Base-by-base conservation (phyloP, 2,888 invertebrate species). In the Perithous albicinctus region DNA sequence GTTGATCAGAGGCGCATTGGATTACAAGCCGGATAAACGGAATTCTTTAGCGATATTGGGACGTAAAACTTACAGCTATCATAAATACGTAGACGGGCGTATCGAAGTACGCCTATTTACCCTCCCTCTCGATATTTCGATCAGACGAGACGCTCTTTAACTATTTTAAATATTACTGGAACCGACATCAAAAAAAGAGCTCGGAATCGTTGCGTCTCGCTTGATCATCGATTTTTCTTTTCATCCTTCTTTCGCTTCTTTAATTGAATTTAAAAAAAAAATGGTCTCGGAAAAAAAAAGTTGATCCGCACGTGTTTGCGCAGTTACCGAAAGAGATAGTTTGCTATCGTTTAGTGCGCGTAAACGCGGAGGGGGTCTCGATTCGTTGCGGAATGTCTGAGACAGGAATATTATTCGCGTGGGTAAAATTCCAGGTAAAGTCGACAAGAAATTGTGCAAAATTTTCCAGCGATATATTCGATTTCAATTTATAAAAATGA, bases 81-180 rank as follows among this genome's bases (percentile, higher is more conserved):
- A 84, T 86, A 82, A 83, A 85, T 85, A 84, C 78, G 82, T 86
- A 77, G 81, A 85, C 83, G 80, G 64, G 69, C 59, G 56, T 18
- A 66, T 35, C 46, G 54, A 76, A 70, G 80, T 83, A 85, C 86
- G 80, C 84, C 85, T 72, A 77, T 85, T 74, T 78, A 67, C 26
- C 48, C 48, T 59, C 38, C 51, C 32, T 72, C 78, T 85, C 72
- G 76, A 73, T 83, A 83, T 83, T 82, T 61, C 73, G 61, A 82
- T 84, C 78, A 75, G 84, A 81, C 84, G 84, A 85, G 86, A 84
- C 72, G 69, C 82, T 18, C 79, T 38, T 20, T 26, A 23, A 5
- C n/a, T 32, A 26, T 61, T 61, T 41, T 51, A 23, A 56, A 59
- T 43, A 78, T 80, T 32, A 73, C 70, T 66, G 41, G 43, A 32